Percentiles rank a stretch among this genome's conserved stretches.
Evolutionary conservation across 2,797 vertebrate genomes (phyloP).

Genomic region (Scleropages formosus): DNA sequence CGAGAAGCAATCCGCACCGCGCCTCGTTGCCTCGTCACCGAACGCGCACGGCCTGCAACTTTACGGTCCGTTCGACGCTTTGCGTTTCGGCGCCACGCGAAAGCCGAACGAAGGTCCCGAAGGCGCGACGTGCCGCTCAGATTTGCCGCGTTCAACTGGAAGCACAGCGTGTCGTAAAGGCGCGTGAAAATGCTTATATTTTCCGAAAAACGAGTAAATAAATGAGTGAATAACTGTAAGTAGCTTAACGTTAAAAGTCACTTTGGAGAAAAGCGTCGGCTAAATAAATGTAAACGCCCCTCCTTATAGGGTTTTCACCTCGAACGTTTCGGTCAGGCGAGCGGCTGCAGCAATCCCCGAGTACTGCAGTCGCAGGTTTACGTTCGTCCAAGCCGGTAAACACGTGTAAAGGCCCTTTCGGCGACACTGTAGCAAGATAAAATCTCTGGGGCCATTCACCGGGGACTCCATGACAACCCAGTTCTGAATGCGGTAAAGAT

Average conservation of each 20-base stretch:
- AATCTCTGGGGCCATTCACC: slow-evolving; percentile 27
- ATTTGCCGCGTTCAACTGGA: too few species aligned
- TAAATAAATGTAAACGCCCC: not conserved
- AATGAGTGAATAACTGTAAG: too few species aligned
- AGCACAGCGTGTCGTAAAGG: too few species aligned
- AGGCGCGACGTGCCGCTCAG: too few species aligned
- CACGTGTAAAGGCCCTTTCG: slow-evolving; percentile 22
- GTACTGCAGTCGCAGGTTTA: not conserved
- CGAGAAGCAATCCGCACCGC: slow-evolving; percentile 8
- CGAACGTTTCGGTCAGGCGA: not conserved
- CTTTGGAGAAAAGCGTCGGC: too few species aligned
- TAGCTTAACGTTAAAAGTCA: too few species aligned
- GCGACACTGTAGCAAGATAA: slow-evolving; percentile 16
- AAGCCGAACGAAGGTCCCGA: not conserved
- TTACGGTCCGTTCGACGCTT: not conserved
- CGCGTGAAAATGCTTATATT: too few species aligned
- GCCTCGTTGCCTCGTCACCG: not conserved
- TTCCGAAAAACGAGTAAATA: too few species aligned
- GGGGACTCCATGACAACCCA: slow-evolving; percentile 26
- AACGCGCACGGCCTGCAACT: not conserved
- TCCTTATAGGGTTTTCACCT: not conserved
- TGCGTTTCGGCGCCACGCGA: not conserved
- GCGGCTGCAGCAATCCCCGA: not conserved
- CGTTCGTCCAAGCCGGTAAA: slow-evolving; percentile 15
- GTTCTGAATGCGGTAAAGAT: slow-evolving; percentile 30